phyloP scores from a whole-genome alignment of 1,140 invertebrate genomes.

The Aphis gossypii region DNA sequence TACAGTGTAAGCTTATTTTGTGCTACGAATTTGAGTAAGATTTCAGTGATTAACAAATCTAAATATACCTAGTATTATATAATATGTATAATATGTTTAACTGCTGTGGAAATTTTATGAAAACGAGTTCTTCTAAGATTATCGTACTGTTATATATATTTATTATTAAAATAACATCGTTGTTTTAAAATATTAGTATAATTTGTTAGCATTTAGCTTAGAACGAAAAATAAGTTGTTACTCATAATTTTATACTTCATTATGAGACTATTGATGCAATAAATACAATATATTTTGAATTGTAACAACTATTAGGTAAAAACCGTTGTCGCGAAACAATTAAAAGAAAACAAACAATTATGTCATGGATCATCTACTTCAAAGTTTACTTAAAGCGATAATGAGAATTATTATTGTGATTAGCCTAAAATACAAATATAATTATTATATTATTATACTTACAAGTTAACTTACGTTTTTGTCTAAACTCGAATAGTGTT shows the following conservation, averaged over 20 bases:
- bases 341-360: not conserved
- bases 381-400: not conserved
- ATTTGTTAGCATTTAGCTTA: not conserved
- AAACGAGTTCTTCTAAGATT: not conserved
- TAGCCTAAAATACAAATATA: not conserved
- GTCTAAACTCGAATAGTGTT: not conserved
- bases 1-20: not conserved
- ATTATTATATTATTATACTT: not conserved
- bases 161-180: not conserved
- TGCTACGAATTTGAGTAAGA: not conserved
- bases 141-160: not conserved
- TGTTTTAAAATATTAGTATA: not conserved
- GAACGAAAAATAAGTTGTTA: not conserved
- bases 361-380: not conserved
- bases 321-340: not conserved
- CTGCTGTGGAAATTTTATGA: not conserved
- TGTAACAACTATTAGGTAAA: not conserved
- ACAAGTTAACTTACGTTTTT: not conserved
- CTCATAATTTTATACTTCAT: not conserved
- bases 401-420: constrained; percentile 3
- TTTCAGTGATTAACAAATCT: not conserved
- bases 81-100: not conserved
- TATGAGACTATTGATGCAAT: not conserved
- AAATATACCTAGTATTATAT: not conserved
- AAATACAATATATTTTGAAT: not conserved